Evolutionary conservation across 2,113 vertebrate species (phyloP), one percentile per base, ranked within the genome.

Genomic region (Synchiropus splendidus): DNA sequence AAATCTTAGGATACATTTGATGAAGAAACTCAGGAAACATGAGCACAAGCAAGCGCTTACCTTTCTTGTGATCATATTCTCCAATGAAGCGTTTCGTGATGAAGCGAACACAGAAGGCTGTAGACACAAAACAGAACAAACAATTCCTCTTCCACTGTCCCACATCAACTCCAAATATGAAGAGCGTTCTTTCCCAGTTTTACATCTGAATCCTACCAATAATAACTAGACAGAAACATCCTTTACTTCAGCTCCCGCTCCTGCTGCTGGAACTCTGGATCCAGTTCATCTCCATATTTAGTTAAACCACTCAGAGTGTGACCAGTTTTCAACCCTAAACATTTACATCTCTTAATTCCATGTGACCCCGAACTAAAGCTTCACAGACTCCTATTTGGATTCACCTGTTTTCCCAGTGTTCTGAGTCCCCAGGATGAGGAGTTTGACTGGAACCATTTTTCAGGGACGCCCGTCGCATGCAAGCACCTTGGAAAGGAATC

Each of bases 81-180:
- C 83, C 84, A 48, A 85, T 86, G 59, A 82, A 86, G 36, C 83
- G 81, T 39, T 63, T 80, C 34, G 84, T 86, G 39, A 86, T 68
- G 58, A 85, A 85, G 42, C 84, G 80, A 30, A 86, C 84, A 38
- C 83, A 86, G 60, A 86, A 64, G 1, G 84, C 84, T 86, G 74
- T 12, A 27, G 71, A 80, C 73, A 78, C 12, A 71, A 47, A 74
- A 31, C 66, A 82, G 64, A 71, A 14, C 12, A 27, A n/a, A n/a
- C n/a, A n/a, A n/a, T n/a, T n/a, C n/a, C n/a, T n/a, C n/a, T n/a
- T n/a, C n/a, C n/a, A n/a, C n/a, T n/a, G n/a, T n/a, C n/a, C n/a
- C n/a, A n/a, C n/a, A n/a, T n/a, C n/a, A n/a, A n/a, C n/a, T n/a
- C n/a, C n/a, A n/a, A n/a, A n/a, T n/a, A n/a, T n/a, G n/a, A n/a